A percentile compares a stretch with the other conserved stretches of the same genome.
Conservation (phyloP, 2,113 vertebrate genomes). For the Cephalopholis sonnerati region DNA sequence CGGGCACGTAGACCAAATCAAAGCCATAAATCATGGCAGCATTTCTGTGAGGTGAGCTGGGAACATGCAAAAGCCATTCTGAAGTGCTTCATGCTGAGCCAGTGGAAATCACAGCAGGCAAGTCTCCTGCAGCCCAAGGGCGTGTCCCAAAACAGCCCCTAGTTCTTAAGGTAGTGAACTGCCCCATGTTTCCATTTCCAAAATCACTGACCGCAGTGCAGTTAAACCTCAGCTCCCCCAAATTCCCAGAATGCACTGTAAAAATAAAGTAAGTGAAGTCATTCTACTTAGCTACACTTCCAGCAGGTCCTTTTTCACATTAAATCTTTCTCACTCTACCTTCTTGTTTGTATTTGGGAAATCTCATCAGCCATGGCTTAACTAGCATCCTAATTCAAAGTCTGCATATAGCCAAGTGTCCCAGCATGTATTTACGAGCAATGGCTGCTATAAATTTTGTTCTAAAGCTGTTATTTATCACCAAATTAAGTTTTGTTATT, state of each 20-base stretch:
- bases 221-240: constrained; percentile 20
- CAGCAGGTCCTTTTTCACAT: neutral
- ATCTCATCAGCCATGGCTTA: neutral
- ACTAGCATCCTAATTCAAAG: neutral
- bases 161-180: constrained; percentile 37
- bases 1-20: constrained; percentile 40
- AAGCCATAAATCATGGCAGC: constrained; percentile 64
- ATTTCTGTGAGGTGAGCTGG: constrained; percentile 39
- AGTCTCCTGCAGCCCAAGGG: constrained; percentile 18
- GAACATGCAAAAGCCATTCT: constrained; percentile 49
- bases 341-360: neutral
- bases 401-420: neutral
- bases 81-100: constrained; percentile 48
- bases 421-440: neutral
- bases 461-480: neutral
- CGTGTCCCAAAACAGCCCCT: constrained; percentile 24
- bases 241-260: neutral
- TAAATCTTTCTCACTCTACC: neutral
- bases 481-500: neutral
- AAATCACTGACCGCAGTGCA: constrained; percentile 33
- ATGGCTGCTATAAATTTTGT: neutral
- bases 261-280: neutral
- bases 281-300: neutral
- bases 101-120: constrained; percentile 46
- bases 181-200: constrained; percentile 13